Evolutionary conservation across 2,888 invertebrate genomes (phyloP).

Genomic region (Drosophila imparisetae): DNA sequence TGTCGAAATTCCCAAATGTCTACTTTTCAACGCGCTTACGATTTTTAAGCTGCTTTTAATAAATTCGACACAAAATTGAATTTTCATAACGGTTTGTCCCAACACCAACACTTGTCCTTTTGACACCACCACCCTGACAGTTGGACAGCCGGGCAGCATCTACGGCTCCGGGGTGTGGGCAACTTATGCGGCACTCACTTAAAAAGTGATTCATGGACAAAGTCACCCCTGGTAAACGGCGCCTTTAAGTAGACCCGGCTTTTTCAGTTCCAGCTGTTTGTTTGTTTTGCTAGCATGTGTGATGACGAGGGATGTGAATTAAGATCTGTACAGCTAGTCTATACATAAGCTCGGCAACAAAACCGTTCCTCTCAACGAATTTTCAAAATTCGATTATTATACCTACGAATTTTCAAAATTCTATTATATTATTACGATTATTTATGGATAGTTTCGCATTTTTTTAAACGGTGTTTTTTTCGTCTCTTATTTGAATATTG

Average conservation of each 20-base stretch:
- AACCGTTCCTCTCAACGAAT: neutral
- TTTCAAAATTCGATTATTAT: neutral
- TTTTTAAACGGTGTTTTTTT: neutral
- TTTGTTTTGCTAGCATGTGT: constrained; percentile 36
- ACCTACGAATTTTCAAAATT: neutral
- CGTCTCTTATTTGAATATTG: neutral
- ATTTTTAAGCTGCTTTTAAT: constrained; percentile 82
- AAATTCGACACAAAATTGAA: constrained; percentile 84
- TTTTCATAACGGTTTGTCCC: constrained; percentile 82
- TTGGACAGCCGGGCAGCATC: constrained; percentile 13
- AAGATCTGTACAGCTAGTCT: neutral
- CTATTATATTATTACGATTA: neutral
- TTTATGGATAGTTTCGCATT: neutral
- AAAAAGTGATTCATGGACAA: constrained; percentile 82
- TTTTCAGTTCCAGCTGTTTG: constrained; percentile 39
- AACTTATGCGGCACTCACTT: constrained; percentile 76
- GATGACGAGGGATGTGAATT: neutral
- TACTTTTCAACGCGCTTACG: constrained; percentile 78
- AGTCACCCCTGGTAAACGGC: constrained; percentile 60
- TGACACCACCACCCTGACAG: constrained; percentile 62
- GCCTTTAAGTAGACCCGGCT: constrained; percentile 2
- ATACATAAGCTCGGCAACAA: neutral
- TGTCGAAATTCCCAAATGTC: constrained; percentile 82
- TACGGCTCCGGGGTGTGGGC: constrained; percentile 18
- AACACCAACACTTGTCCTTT: constrained; percentile 76